phyloP scores from a whole-genome alignment of 1,140 invertebrate species.

The Temnothorax longispinosus region DNA sequence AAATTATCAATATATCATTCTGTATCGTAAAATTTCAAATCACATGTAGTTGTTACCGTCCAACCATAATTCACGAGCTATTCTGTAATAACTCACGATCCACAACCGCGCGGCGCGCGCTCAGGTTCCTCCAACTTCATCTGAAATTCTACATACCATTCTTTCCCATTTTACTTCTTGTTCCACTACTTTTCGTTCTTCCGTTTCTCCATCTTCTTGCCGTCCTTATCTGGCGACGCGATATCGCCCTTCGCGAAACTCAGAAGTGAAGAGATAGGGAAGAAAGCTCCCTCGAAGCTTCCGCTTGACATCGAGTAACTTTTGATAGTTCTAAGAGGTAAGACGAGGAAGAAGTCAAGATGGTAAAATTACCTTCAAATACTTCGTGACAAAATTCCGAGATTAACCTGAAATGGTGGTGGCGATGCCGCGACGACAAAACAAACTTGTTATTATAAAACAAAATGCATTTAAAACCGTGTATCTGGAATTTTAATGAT shows the following conservation, averaged over 20 bases:
- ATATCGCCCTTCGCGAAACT: constrained; percentile 66
- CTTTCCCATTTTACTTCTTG: constrained; percentile 48
- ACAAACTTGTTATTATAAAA: constrained; percentile 9
- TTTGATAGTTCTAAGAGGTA: constrained; percentile 58
- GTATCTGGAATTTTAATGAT: background rate
- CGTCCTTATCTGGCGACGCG: constrained; percentile 43
- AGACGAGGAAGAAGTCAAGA: constrained; percentile 53
- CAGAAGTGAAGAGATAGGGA: constrained; percentile 54
- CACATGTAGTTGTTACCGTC: constrained; percentile 21
- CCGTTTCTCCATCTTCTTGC: constrained; percentile 28
- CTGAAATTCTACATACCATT: constrained; percentile 54
- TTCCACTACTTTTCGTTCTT: constrained; percentile 52
- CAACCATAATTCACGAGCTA: constrained; percentile 45
- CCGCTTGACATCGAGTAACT: constrained; percentile 59
- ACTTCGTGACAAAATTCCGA: constrained; percentile 46
- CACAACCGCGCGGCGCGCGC: background rate
- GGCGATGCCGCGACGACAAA: background rate
- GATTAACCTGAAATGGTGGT: constrained; percentile 7
- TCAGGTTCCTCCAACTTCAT: constrained; percentile 11
- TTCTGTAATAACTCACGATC: constrained; percentile 43
- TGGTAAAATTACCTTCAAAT: constrained; percentile 53
- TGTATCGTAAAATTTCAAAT: constrained; percentile 47
- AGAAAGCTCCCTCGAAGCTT: constrained; percentile 51
- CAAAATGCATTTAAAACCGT: background rate
- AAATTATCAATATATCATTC: constrained; percentile 18